These are phyloP conservation scores for Cygnus atratus DNA, from an alignment of 2,113 vertebrate species.

Conservation along the genomic window DNA sequence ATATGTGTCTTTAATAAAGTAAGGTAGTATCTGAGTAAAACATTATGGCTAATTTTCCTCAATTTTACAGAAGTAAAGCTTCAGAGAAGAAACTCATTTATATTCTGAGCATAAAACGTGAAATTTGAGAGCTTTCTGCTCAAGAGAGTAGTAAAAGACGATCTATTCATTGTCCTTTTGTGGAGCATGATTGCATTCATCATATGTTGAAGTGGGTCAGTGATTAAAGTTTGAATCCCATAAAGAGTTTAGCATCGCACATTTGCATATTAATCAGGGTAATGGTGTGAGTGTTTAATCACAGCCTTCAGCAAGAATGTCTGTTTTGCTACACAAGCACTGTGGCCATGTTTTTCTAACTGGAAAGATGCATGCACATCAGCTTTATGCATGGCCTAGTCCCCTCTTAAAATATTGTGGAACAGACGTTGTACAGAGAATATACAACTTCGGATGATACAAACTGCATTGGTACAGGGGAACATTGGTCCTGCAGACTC, in stretches of 20 bases:
- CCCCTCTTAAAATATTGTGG: background rate
- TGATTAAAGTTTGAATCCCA: background rate
- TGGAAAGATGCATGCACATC: background rate
- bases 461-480: rapidly evolving
- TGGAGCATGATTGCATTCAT: background rate
- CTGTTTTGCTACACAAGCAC: background rate
- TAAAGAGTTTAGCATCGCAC: background rate
- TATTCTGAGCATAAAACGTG: conserved; percentile 4
- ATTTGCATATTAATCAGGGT: conserved; percentile 33
- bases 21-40: background rate
- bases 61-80: background rate
- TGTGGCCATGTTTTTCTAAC: background rate
- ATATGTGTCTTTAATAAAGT: background rate
- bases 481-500: background rate
- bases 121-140: background rate
- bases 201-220: conserved; percentile 39
- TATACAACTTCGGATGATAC: background rate
- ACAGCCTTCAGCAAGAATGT: background rate
- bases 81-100: background rate
- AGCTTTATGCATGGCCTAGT: background rate
- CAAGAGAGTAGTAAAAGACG: background rate
- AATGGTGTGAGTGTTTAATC: background rate
- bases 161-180: background rate
- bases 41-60: background rate
- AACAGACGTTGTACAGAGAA: background rate